Conservation (phyloP, 2,797 vertebrate genomes). For the Sebastolobus altivelis region DNA sequence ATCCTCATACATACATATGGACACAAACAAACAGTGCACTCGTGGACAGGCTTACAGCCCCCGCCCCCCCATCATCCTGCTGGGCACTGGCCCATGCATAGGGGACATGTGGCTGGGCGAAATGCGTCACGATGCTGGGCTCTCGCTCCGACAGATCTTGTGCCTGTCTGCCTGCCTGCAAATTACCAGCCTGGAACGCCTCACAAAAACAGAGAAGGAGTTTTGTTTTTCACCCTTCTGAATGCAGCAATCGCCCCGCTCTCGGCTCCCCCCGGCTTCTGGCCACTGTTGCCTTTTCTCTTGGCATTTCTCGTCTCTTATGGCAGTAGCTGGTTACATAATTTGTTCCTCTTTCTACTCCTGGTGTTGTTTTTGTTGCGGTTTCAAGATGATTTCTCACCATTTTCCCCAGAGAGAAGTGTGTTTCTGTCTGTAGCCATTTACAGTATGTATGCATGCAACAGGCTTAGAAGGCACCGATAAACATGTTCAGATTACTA, state of each 20-base stretch:
- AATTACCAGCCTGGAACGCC: constrained; percentile 68
- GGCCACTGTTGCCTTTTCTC: constrained; percentile 48
- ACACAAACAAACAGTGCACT: constrained; percentile 56
- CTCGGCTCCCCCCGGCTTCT: constrained; percentile 37
- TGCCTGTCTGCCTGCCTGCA: constrained; percentile 65
- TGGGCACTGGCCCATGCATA: constrained; percentile 70
- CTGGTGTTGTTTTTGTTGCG: constrained; percentile 21
- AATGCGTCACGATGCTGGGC: constrained; percentile 77
- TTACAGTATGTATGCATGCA: constrained; percentile 7
- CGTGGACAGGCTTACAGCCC: constrained; percentile 34
- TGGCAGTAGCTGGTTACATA: constrained; percentile 20
- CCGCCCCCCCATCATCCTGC: constrained; percentile 49
- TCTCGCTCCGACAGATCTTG: constrained; percentile 70
- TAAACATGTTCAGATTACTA: constrained; percentile 4
- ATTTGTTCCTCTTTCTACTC: constrained; percentile 7
- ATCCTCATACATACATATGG: constrained; percentile 63
- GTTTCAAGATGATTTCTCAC: constrained; percentile 1
- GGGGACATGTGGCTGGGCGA: constrained; percentile 76
- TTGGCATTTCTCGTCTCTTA: constrained; percentile 22
- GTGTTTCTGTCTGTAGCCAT: constrained; percentile 7
- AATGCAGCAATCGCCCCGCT: constrained; percentile 44
- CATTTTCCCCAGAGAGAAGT: constrained; percentile 9
- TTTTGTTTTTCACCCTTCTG: constrained; percentile 66
- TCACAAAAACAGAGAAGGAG: constrained; percentile 59
- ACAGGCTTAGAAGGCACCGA: background rate